A percentile compares a stretch with the other conserved stretches of the same genome.
Evolutionary conservation across 1,140 invertebrate genomes (phyloP).

Genomic region (Drosophila micromelanica): DNA sequence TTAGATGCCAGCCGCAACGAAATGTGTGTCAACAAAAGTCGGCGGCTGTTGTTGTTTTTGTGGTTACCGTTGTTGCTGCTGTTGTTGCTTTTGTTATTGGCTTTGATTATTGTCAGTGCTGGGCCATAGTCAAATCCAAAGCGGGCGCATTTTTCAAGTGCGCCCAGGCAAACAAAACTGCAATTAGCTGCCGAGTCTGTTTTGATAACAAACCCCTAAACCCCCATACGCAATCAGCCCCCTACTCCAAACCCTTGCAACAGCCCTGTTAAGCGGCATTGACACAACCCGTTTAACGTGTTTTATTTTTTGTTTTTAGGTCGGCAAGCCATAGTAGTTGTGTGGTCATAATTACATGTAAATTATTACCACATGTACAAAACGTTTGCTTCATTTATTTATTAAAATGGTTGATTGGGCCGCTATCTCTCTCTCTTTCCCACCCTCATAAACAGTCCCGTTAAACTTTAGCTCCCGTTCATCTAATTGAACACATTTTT

Average conservation of each 20-base stretch:
- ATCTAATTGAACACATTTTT: slow-evolving; percentile 9
- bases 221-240: background rate
- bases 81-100: slow-evolving; percentile 32
- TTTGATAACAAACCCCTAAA: background rate
- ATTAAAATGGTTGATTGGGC: slow-evolving; percentile 62
- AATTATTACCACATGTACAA: slow-evolving; percentile 64
- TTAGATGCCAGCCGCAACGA: slow-evolving; percentile 50
- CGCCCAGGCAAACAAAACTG: slow-evolving; percentile 37
- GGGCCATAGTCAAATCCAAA: slow-evolving; percentile 10
- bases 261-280: slow-evolving; percentile 52
- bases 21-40: slow-evolving; percentile 75
- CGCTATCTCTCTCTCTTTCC: slow-evolving; percentile 6
- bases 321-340: slow-evolving; percentile 42
- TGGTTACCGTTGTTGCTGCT: slow-evolving; percentile 27
- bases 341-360: slow-evolving; percentile 67
- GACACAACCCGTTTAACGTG: slow-evolving; percentile 45
- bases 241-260: background rate
- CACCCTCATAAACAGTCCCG: background rate
- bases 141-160: slow-evolving; percentile 24
- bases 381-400: slow-evolving; percentile 69
- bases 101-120: slow-evolving; percentile 11
- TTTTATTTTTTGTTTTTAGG: slow-evolving; percentile 28
- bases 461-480: background rate
- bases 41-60: slow-evolving; percentile 22
- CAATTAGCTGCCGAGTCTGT: slow-evolving; percentile 37